Evolutionary conservation across 1,140 invertebrate species (phyloP).

Genomic region (Lordiphosa stackelbergi): DNA sequence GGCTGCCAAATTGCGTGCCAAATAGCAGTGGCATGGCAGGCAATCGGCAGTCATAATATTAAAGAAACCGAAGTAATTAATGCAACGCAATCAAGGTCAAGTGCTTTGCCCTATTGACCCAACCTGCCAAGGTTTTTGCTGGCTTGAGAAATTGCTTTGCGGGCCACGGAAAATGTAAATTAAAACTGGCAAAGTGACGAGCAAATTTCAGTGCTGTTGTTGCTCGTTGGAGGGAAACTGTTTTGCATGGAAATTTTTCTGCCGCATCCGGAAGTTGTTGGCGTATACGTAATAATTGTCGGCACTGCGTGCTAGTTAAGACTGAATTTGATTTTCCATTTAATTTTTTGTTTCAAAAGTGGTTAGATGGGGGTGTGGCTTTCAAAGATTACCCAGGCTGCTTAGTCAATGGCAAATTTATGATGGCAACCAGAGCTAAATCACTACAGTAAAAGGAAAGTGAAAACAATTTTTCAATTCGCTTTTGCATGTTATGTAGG

Average conservation of each 20-base stretch:
- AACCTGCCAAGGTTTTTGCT: conserved; percentile 35
- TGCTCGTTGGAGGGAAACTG: conserved; percentile 21
- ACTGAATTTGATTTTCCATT: conserved; percentile 1
- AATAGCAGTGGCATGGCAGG: conserved; percentile 29
- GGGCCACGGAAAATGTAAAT: conserved; percentile 69
- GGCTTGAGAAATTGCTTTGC: conserved; percentile 53
- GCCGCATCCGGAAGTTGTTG: conserved; percentile 62
- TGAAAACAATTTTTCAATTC: not conserved
- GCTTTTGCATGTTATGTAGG: not conserved
- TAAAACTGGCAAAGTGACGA: conserved; percentile 59
- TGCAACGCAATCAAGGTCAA: conserved; percentile 72
- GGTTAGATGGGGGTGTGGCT: conserved; percentile 5
- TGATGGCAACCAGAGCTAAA: conserved; percentile 7
- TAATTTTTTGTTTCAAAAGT: not conserved
- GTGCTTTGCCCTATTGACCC: conserved; percentile 69
- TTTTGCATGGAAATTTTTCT: conserved; percentile 48
- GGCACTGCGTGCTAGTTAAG: conserved; percentile 44
- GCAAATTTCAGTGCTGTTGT: conserved; percentile 40
- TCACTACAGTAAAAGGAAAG: not conserved
- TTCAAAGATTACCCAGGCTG: conserved; percentile 24
- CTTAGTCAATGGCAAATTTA: conserved; percentile 23
- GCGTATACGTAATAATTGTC: conserved; percentile 68
- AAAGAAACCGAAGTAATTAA: conserved; percentile 66
- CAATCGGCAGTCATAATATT: conserved; percentile 57
- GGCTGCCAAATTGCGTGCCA: conserved; percentile 43